Percentiles rank a stretch among this genome's conserved stretches.
Evolutionary conservation across 2,888 invertebrate genomes (phyloP).

Genomic region (Erebia aethiops): DNA sequence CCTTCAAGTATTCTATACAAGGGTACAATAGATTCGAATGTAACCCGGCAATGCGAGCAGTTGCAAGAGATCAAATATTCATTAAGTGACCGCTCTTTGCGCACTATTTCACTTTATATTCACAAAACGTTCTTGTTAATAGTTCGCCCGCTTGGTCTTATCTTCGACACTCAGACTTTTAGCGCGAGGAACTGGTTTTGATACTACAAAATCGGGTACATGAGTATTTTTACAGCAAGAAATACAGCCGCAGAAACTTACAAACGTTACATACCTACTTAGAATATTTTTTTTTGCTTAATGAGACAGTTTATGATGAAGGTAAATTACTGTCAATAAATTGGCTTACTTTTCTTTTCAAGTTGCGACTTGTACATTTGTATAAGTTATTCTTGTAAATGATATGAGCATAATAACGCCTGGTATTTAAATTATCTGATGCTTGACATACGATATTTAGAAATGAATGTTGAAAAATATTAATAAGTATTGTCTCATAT

Average conservation of each 20-base stretch:
- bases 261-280: no score
- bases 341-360: no score
- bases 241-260: not conserved
- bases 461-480: no score
- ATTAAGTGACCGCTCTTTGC: constrained; percentile 64
- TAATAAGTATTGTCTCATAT: no score
- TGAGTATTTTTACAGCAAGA: not conserved
- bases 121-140: constrained; percentile 71
- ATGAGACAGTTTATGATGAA: not conserved
- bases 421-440: no score
- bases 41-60: constrained; percentile 54
- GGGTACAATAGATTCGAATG: constrained; percentile 66
- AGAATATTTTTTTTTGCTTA: not conserved
- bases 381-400: no score
- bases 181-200: constrained; percentile 50
- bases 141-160: constrained; percentile 68
- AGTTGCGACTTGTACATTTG: not conserved
- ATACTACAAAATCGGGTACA: constrained; percentile 48
- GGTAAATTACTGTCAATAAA: not conserved
- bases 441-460: no score
- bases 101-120: constrained; percentile 65
- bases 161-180: constrained; percentile 67
- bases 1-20: constrained; percentile 43
- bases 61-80: constrained; percentile 71
- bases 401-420: no score